Evolutionary conservation across 2,888 invertebrate genomes (phyloP), one percentile per base, ranked within the genome.

Genomic region (Rhyacophila evoluta): DNA sequence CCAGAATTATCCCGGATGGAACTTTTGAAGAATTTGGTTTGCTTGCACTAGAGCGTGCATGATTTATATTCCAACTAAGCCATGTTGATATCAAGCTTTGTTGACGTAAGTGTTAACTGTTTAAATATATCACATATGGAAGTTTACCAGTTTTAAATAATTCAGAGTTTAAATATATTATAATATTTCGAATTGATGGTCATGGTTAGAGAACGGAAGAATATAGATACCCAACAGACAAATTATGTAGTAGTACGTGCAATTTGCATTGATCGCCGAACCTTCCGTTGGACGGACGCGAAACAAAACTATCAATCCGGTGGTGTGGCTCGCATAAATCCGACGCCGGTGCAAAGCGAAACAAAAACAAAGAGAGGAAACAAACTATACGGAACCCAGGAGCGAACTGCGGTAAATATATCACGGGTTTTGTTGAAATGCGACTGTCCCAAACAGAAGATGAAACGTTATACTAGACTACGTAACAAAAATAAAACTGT

Each of bases 391-490:
- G 71, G 71, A 29, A 25, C 71, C 8, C 37, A 36, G 37, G 15
- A 25, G 15, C 15, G 71, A 29, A 25, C 37, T 37, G 71, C 33
- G 71, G 71, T 36, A 71, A 71, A 71, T 71, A 37, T 8, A 71
- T 71, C 71, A 71, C 71, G 1, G 71, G 71, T 25, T 71, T 71
- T 37, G 71, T 37, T 33, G 71, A 71, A 71, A 55, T 55, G 19
- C 8, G 15, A 41, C 15, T 41, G 25, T 55, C 19, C 10, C 5
- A 55, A 55, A 55, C 25, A 19, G 2, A 25, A 15, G 15, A 55
- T 55, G 29, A 33, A 33, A 33, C 2, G 29, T 6, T 33, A 4
- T 33, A n/a, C n/a, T n/a, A n/a, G n/a, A n/a, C n/a, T n/a, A n/a
- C n/a, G n/a, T n/a, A n/a, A n/a, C n/a, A n/a, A n/a, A n/a, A n/a